Percentiles rank a stretch among this genome's conserved stretches.
phyloP scores from a whole-genome alignment of 2,113 vertebrate species.

The Lethenteron reissneri region DNA sequence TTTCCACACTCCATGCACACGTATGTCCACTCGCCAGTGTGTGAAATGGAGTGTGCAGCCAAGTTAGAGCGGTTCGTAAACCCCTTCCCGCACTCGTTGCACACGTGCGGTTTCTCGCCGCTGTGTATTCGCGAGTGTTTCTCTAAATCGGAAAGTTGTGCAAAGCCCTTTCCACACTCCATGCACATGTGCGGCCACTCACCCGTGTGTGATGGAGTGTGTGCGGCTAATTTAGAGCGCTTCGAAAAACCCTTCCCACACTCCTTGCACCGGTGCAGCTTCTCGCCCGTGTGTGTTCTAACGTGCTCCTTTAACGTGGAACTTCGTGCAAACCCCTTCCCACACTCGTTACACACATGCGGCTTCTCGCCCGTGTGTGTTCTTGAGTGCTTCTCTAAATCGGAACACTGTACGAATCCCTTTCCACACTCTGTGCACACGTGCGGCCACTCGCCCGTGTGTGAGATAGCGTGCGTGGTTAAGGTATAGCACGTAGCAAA shows the following conservation, averaged over 20 bases:
- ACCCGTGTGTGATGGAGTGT: neutral
- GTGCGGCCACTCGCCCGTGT: too few species aligned
- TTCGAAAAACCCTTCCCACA: slow-evolving; percentile 14
- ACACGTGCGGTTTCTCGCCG: neutral
- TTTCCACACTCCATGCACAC: too few species aligned
- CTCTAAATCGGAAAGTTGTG: neutral
- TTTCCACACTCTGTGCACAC: too few species aligned
- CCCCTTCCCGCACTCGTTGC: neutral
- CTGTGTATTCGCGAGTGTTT: neutral
- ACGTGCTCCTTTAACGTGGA: slow-evolving; percentile 37
- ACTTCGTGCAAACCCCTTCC: slow-evolving; percentile 32
- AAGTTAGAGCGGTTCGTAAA: too few species aligned
- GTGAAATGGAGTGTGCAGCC: too few species aligned
- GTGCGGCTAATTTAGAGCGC: too few species aligned
- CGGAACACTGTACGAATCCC: too few species aligned
- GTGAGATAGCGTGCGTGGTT: too few species aligned
- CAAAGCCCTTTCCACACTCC: neutral
- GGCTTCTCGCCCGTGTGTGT: slow-evolving; percentile 47
- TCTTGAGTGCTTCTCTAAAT: slow-evolving; percentile 24
- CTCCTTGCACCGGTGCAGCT: slow-evolving; percentile 29
- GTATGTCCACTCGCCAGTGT: too few species aligned
- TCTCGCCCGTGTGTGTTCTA: slow-evolving; percentile 29
- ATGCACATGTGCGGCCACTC: neutral
- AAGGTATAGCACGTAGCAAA: too few species aligned
- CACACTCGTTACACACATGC: slow-evolving; percentile 35